Evolutionary conservation across 2,888 invertebrate species (phyloP).

Genomic region (Hyppa rectilinea): DNA sequence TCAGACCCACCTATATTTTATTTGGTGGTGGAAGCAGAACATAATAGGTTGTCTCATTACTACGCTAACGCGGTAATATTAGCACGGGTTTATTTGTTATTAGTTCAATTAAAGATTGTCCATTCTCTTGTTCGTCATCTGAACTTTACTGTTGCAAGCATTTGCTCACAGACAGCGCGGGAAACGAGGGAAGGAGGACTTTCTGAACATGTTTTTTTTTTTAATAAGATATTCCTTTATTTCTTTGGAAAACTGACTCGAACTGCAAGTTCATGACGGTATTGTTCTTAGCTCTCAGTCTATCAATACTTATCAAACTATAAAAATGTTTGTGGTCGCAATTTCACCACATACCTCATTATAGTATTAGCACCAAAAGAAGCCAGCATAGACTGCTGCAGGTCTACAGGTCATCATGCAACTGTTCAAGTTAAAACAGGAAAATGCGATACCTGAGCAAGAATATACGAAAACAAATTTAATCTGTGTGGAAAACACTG

Average conservation of each 20-base stretch:
- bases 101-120: conserved; percentile 7
- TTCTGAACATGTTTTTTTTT: not conserved
- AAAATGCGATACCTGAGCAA: not conserved
- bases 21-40: not conserved
- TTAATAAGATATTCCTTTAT: not conserved
- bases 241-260: not conserved
- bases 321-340: not conserved
- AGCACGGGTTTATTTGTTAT: conserved; percentile 7
- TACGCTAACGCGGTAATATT: conserved; percentile 1
- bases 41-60: not conserved
- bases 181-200: not conserved
- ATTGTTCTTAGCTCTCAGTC: not conserved
- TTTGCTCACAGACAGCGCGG: not conserved
- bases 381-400: too few species aligned
- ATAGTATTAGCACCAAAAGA: too few species aligned
- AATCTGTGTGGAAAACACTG: not conserved
- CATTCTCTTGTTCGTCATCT: conserved; percentile 27
- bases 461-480: too few species aligned
- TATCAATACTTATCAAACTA: not conserved
- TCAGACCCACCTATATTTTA: conserved; percentile 3
- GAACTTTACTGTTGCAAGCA: conserved; percentile 3
- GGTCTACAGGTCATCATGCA: too few species aligned
- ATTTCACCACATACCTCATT: too few species aligned
- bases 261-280: not conserved
- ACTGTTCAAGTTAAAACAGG: not conserved